Evolutionary conservation across 2,888 invertebrate genomes (phyloP), one percentile per base, ranked within the genome.

Genomic region (Brachypalpus laphriformis): DNA sequence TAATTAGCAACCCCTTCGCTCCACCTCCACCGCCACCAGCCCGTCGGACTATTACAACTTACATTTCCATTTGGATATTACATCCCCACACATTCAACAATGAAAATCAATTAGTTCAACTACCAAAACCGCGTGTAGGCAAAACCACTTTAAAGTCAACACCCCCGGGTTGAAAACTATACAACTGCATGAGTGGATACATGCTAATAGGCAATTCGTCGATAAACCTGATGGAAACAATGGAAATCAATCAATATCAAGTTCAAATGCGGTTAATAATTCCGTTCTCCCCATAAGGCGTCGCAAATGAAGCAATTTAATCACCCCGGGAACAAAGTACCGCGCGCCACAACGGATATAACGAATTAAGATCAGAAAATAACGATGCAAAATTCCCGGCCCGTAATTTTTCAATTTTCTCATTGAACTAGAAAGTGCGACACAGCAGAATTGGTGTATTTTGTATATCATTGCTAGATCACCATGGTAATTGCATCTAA

Each of bases 361-460:
- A 71, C 63, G 45, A 85, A 85, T 85, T 85, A 81, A 71, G 85
- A 72, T 54, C 65, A 61, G 59, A 6, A 45, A 34, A 31, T 47
- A 75, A 56, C 45, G 72, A 80, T 70, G 68, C 80, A 65, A 70
- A 65, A 71, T 71, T 28, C 57, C 56, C 81, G 75, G 81, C 59
- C 75, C 75, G 85, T 81, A 81, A 85, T 85, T 85, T 85, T 81
- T 71, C 81, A 85, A 85, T 85, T 85, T 85, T 85, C 85, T 76
- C 81, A 85, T 85, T 85, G 75, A 85, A 85, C 81, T 81, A 81
- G 85, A 85, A 85, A 85, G 76, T 85, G 71, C 47, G 42, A 61
- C 34, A 76, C 47, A 25, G 54, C 34, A n/a, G 14, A 34, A 65
- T 63, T 56, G 51, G 65, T 63, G 65, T 68, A 63, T 82, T 56